Evolutionary conservation across 2,113 vertebrate genomes (phyloP).

Genomic region (Scalopus aquaticus): DNA sequence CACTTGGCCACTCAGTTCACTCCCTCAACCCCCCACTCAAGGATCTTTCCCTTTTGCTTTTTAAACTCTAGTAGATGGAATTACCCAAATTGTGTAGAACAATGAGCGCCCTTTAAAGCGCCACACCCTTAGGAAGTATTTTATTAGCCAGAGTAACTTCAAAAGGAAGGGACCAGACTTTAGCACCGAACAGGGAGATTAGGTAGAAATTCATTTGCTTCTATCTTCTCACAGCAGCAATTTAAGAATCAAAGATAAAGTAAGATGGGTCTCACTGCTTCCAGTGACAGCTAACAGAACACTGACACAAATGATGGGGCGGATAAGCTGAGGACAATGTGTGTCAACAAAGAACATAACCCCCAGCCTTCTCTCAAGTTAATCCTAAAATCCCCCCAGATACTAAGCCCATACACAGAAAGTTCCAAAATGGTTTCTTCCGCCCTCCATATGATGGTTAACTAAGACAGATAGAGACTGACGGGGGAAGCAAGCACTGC

Average conservation of each 20-base stretch:
- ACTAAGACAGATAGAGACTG: not conserved
- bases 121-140: not conserved
- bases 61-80: conserved; percentile 36
- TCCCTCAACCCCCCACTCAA: not conserved
- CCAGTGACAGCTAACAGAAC: not conserved
- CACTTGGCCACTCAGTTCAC: conserved; percentile 6
- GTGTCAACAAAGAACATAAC: not conserved
- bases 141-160: not conserved
- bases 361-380: not conserved
- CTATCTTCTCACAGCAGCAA: not conserved
- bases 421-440: not conserved
- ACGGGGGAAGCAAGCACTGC: not conserved
- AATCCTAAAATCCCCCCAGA: not conserved
- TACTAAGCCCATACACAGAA: not conserved
- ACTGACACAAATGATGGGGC: not conserved
- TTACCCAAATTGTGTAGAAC: not conserved
- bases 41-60: conserved; percentile 41
- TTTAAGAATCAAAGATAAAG: not conserved
- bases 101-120: not conserved
- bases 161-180: not conserved
- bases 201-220: not conserved
- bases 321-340: not conserved
- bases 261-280: not conserved
- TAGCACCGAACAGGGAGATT: conserved; percentile 14
- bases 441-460: not conserved